Conservation (phyloP, 2,797 vertebrate genomes). For the Ctenopoma kingsleyae region DNA sequence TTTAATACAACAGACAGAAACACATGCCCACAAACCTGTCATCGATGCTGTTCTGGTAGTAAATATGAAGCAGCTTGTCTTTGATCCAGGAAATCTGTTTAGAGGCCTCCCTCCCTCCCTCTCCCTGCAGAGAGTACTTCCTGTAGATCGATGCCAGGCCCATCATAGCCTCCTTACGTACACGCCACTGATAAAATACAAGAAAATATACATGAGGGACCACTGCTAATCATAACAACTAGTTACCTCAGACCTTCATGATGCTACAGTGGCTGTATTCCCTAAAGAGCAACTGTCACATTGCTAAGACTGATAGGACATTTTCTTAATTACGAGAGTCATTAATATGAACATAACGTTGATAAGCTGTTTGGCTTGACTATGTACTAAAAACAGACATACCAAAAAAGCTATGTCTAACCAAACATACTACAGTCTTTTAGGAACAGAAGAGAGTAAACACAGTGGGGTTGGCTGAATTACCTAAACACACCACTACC, state of each 20-base stretch:
- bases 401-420: neutral
- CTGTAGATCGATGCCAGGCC: conserved; percentile 98
- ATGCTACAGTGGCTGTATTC: neutral
- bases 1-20: neutral
- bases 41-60: conserved; percentile 99
- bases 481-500: conserved; percentile 4
- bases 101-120: conserved; percentile 93
- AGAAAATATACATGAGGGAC: neutral
- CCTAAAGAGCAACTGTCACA: neutral
- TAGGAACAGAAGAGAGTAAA: neutral
- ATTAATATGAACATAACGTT: neutral
- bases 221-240: neutral
- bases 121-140: conserved; percentile 95
- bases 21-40: conserved; percentile 88
- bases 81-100: conserved; percentile 99
- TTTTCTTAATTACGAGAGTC: too few relatives aligned
- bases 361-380: neutral
- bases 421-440: neutral
- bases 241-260: neutral
- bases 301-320: neutral
- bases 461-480: neutral
- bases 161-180: conserved; percentile 99
- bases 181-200: conserved; percentile 88
- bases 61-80: conserved; percentile 98
- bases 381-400: neutral